Evolutionary conservation across 1,140 invertebrate species (phyloP), one percentile per base, ranked within the genome.

Genomic region (Drosophila jambulina): DNA sequence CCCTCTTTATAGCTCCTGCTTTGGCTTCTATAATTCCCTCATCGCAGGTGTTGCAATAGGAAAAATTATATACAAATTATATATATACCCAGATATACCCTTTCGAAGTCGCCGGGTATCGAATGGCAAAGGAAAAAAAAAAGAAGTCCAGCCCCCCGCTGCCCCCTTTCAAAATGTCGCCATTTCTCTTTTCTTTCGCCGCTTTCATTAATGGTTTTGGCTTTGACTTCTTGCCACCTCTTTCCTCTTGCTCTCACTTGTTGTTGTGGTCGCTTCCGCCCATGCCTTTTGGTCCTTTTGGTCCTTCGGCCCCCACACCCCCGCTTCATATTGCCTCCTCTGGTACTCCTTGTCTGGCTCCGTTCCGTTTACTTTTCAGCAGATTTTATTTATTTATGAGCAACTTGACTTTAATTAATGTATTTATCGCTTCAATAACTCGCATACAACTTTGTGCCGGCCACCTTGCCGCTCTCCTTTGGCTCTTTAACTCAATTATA

Each of bases 391-490:
- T 71, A 84, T 88, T 88, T 88, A 88, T 88, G 85, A 88, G 86
- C 36, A 88, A 82, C 70, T 90, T 79, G 87, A 85, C 74, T 90
- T 88, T 90, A 90, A 88, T 88, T 88, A 90, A 88, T 90, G 82
- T 88, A 90, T 91, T 88, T 88, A 88, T 90, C 86, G 85, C 85
- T 82, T 78, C 85, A 90, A 88, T 85, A 85, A 88, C 60, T 88
- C 64, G 80, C 69, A 88, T 67, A 88, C 71, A 80, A 88, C 84
- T 78, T 75, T 78, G 49, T 63, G 61, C 63, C 49, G 54, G 34
- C 34, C 57, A 34, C 48, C 21, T 25, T 12, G 5, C 36, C 13
- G 19, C 21, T 42, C 17, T n/a, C 38, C n/a, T 21, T 45, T 21
- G 42, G 61, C 34, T 25, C 21, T 72, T 72, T 71, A 72, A 72